Percentiles rank a stretch among this genome's conserved stretches.
These are phyloP conservation scores for Sebastes fasciatus DNA, from an alignment of 2,113 vertebrate genomes.

Conservation along the genomic window DNA sequence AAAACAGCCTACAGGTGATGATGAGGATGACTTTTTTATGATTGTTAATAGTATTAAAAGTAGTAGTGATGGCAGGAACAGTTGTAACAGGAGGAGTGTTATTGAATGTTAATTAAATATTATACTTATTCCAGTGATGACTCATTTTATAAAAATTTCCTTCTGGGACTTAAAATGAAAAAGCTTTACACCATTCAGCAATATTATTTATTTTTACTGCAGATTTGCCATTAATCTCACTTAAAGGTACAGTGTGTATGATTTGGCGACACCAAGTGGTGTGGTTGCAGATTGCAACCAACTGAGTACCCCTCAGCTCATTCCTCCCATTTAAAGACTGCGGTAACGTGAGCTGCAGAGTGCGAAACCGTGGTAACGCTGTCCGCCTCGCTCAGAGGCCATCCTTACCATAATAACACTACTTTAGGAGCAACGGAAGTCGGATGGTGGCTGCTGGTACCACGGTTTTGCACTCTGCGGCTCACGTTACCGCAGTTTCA, in stretches of 20 bases:
- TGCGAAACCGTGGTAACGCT: no score
- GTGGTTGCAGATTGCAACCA: no score
- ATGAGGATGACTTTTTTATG: neutral
- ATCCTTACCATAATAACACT: no score
- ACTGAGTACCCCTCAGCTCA: no score
- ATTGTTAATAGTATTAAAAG: neutral
- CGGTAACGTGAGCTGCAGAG: no score
- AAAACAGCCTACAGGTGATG: slow-evolving; percentile 2
- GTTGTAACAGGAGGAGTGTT: neutral
- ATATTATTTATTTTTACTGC: neutral
- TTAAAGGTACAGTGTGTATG: neutral
- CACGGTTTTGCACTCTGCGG: no score
- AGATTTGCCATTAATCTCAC: neutral
- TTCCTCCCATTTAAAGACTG: no score
- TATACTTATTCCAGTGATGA: slow-evolving; percentile 1
- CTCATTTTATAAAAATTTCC: neutral
- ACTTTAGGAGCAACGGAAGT: no score
- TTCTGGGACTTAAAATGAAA: neutral
- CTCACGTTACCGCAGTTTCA: no score
- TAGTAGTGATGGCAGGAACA: neutral
- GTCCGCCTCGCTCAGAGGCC: no score
- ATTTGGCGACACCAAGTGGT: no score
- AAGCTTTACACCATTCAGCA: neutral
- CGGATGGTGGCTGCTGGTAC: no score
- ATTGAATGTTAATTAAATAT: neutral